Conservation (phyloP, 2,113 vertebrate species). For the Mellivora capensis region DNA sequence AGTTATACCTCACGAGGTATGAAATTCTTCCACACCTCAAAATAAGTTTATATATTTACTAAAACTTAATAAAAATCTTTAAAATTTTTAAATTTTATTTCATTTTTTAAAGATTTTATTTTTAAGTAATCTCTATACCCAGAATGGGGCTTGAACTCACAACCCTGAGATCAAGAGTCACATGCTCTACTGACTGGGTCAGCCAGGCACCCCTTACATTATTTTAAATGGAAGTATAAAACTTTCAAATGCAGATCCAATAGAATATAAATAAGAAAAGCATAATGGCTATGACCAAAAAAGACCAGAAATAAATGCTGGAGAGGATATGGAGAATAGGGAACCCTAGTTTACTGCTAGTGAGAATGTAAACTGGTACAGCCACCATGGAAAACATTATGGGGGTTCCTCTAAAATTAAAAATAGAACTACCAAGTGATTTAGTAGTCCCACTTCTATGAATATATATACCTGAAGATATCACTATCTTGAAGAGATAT, state of each 20-base stretch:
- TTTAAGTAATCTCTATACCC: not conserved
- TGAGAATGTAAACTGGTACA: not conserved
- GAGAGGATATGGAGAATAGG: not conserved
- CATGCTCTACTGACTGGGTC: not conserved
- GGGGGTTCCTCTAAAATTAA: not conserved
- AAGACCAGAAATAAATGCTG: not conserved
- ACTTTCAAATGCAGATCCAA: not conserved
- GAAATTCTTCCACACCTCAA: not conserved
- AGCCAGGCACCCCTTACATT: not conserved
- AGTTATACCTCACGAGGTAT: not conserved
- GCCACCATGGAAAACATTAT: not conserved
- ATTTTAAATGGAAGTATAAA: not conserved
- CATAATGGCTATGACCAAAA: not conserved
- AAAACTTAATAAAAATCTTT: not conserved
- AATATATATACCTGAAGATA: not conserved
- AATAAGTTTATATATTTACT: not conserved
- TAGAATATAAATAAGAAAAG: not conserved
- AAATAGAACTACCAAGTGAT: not conserved
- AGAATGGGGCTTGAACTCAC: not conserved
- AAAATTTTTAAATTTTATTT: not conserved
- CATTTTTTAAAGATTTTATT: not conserved
- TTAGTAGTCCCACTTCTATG: not conserved
- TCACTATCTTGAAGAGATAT: not conserved
- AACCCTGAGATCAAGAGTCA: not conserved
- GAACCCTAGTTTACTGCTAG: not conserved